Evolutionary conservation across 2,888 invertebrate species (phyloP), one percentile per base, ranked within the genome.

Genomic region (Ischnura elegans): DNA sequence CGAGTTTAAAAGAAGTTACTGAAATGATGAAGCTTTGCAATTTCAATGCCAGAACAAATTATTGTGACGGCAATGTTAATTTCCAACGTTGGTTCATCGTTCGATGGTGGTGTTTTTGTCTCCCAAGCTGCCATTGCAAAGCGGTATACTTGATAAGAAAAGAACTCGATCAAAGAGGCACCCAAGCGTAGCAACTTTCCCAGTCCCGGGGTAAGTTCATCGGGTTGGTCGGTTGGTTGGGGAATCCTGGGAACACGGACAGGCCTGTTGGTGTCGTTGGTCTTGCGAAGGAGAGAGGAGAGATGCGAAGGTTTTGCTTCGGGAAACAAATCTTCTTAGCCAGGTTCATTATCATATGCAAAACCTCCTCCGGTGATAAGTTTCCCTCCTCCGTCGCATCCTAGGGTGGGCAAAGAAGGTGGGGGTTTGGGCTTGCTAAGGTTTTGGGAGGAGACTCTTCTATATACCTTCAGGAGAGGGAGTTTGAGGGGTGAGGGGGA

Each of bases 271-370:
- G 55, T 55, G 51, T 55, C 55, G 87, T 42, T 42, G 19, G 42
- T 55, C 51, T 29, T 16, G 13, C 21, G 16, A n/a, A 51, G 51
- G 87, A 8, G 2, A 43, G 42, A 45, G 10, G 45, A 10, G 87
- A 42, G 51, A 42, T 21, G 19, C 10, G 55, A 51, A 42, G 36
- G 76, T 76, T 76, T 76, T 76, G 76, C 76, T 76, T 76, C 36
- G 29, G 76, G 19, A 55, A 87, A 55, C 55, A 46, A 86, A 45
- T 42, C 55, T 55, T 51, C 55, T 87, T 87, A 87, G 36, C 55
- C 55, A 21, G 42, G 55, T 87, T 87, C 87, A 87, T 87, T 87
- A 87, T 42, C 87, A 55, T 87, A 87, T 87, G 87, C 87, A 55
- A 87, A 87, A 87, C 87, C 55, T 87, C 47, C 19, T 55, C 43